A percentile compares a stretch with the other conserved stretches of the same genome.
phyloP scores from a whole-genome alignment of 2,888 invertebrate species.

The Allacma fusca region DNA sequence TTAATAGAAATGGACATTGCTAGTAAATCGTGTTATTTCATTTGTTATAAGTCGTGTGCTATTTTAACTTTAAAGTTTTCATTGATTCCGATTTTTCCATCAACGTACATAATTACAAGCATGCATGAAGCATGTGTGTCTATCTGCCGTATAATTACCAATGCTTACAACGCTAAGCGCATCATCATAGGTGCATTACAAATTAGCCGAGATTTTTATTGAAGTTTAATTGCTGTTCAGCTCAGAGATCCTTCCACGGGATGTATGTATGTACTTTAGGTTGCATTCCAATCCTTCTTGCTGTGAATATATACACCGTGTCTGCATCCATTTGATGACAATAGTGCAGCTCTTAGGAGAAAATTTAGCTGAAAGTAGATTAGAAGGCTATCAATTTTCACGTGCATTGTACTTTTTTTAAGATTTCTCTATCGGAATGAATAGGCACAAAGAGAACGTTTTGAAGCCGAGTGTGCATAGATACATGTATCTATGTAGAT shows the following conservation, averaged over 20 bases:
- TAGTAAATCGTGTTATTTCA: constrained; percentile 32
- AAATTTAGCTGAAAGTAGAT: constrained; percentile 38
- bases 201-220: neutral
- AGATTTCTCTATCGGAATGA: neutral
- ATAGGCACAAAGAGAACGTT: too few species aligned
- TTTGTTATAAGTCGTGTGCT: constrained; percentile 26
- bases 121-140: too few species aligned
- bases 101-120: too few species aligned
- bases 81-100: neutral
- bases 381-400: constrained; percentile 35
- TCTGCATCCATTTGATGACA: too few species aligned
- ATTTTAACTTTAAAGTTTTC: constrained; percentile 22
- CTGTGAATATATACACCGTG: too few species aligned
- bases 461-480: too few species aligned
- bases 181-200: neutral
- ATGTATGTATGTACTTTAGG: too few species aligned
- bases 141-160: too few species aligned
- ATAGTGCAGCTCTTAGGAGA: neutral
- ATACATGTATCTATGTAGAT: too few species aligned
- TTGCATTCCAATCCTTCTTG: too few species aligned
- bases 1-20: neutral
- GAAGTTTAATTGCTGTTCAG: constrained; percentile 35
- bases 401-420: neutral
- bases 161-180: neutral
- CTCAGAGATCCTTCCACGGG: too few species aligned